Evolutionary conservation across 2,888 invertebrate species (phyloP), one percentile per base, ranked within the genome.

Genomic region (Callosobruchus maculatus): DNA sequence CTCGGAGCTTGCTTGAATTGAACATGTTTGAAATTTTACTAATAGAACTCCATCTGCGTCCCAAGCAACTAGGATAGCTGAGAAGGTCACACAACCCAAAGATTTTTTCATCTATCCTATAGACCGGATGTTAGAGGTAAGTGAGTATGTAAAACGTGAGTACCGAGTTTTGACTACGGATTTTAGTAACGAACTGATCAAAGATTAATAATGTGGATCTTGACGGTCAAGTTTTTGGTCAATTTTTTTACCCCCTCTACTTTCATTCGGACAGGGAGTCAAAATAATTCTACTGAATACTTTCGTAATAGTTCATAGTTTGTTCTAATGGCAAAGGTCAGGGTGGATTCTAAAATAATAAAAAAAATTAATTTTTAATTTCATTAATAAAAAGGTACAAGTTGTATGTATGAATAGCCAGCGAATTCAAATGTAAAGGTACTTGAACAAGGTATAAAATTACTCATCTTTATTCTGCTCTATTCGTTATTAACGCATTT

Each of bases 401-500:
- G 22, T 3, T 70, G n/a, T 70, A 70, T 70, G 21, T 70, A 70
- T 70, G 3, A 70, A 70, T 9, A 70, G 21, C 5, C n/a, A 70
- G 21, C 21, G 21, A 70, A 70, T 70, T 70, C 21, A 70, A 70
- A 22, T 22, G 21, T 9, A 70, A 70, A 70, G 5, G 21, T 70
- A 70, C 22, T 9, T 70, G 21, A 70, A 22, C 9, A 9, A 70
- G 70, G 21, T 20, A 74, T 70, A 74, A 20, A 76, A 72, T 72
- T 67, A 75, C 72, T 74, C 71, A 73, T 72, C 76, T 74, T 77
- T 75, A 75, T 76, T 78, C 74, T 73, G 71, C 70, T 75, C n/a
- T n/a, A 76, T 21, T 77, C 74, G 70, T 75, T 76, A 72, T 73
- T 78, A 66, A 74, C 75, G 70, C 77, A 75, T 76, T 76, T 77